These are phyloP conservation scores for Drosophila atripex DNA, from an alignment of 2,888 invertebrate genomes.

Conservation along the genomic window DNA sequence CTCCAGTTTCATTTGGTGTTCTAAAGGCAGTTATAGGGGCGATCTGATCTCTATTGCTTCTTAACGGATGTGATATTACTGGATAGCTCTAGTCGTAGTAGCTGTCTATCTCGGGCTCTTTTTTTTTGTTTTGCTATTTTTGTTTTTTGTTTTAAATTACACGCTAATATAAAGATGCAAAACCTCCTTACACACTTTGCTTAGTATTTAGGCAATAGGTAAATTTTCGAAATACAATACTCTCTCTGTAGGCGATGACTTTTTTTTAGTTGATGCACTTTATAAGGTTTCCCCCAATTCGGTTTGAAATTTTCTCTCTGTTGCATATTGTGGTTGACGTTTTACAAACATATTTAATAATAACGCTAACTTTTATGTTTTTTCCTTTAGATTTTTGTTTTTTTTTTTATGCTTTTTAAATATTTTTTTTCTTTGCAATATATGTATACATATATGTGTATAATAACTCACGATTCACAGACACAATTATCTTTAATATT, in stretches of 20 bases:
- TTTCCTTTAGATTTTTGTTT: constrained; percentile 21
- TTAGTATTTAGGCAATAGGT: constrained; percentile 67
- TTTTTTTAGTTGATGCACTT: constrained; percentile 30
- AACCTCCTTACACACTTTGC: constrained; percentile 69
- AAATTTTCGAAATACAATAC: constrained; percentile 29
- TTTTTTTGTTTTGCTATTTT: constrained; percentile 39
- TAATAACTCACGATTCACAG: constrained; percentile 75
- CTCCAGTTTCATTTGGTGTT: constrained; percentile 11
- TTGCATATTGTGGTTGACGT: constrained; percentile 42
- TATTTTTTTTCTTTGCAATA: constrained; percentile 28
- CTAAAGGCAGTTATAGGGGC: constrained; percentile 11
- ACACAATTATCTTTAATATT: constrained; percentile 64
- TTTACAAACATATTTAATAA: constrained; percentile 69
- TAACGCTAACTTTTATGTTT: constrained; percentile 56
- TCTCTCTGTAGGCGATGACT: constrained; percentile 18
- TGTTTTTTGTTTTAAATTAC: constrained; percentile 55
- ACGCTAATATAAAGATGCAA: constrained; percentile 78
- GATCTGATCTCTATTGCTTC: constrained; percentile 25
- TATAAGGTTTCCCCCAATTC: constrained; percentile 10
- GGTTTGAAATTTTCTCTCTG: constrained; percentile 6
- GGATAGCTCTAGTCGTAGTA: constrained; percentile 35
- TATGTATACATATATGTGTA: constrained; percentile 48
- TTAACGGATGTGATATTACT: constrained; percentile 21
- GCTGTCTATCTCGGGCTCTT: constrained; percentile 36
- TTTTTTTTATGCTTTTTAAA: constrained; percentile 20